Base-by-base conservation (phyloP, 1,140 invertebrate species). In the Pentalonia nigronervosa region DNA sequence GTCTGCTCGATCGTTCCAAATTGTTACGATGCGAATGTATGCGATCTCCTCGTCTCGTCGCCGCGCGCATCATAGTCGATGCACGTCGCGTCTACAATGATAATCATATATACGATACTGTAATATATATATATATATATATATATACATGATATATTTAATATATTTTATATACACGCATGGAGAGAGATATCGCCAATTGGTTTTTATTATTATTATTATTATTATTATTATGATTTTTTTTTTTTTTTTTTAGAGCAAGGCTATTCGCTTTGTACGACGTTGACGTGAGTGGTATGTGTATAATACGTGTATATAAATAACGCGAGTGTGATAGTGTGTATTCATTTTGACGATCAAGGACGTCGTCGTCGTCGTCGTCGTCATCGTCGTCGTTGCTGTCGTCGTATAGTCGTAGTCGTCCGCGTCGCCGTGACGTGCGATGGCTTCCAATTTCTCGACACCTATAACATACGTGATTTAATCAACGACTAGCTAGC, bases 331-430 rank as follows among this genome's bases (percentile, higher is more conserved):
- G 91, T 36, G 76, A n/a, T 91, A 90, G 60, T 60, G 30, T 67
- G 23, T 25, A 84, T 92, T 92, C 91, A 53, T 84, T 92, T 92
- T 92, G 91, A 92, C 91, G 91, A 92, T 92, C 91, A 92, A 92
- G 91, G 91, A 92, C 91, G 47, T 34, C 30, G 14, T n/a, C 25
- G 90, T 87, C 84, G 84, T 81, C 56, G 36, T 56, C 53, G 41
- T 81, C 56, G 36, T 56, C 53, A 1, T 1, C 50, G 50, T 8
- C 56, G 60, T n/a, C 60, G 30, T 4, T 30, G 60, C 25, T 30
- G 60, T 34, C 11, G 11, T 14, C 60, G n/a, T n/a, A n/a, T n/a
- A n/a, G n/a, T n/a, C n/a, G n/a, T n/a, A n/a, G n/a, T n/a, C n/a
- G n/a, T n/a, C n/a, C n/a, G n/a, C n/a, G 4, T 7, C 60, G 11